Conservation (phyloP, 2,797 vertebrate species). For the Bucorvus abyssinicus region DNA sequence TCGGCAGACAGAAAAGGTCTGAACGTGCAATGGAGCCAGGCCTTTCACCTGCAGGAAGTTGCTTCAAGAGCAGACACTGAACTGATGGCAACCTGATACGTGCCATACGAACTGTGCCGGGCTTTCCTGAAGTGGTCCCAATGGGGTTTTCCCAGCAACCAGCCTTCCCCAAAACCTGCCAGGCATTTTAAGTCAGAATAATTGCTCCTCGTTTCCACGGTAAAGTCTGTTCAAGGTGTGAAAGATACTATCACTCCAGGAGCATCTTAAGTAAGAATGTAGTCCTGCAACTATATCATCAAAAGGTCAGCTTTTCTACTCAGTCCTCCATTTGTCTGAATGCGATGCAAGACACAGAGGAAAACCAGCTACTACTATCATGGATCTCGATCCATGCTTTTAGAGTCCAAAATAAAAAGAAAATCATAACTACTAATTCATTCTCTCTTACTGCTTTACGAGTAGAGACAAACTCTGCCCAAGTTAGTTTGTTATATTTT, state of each 20-base stretch:
- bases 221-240: not conserved
- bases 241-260: not conserved
- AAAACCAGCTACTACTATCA: not conserved
- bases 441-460: not conserved
- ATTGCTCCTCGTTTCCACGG: not conserved
- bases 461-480: not conserved
- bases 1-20: not conserved
- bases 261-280: not conserved
- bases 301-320: not conserved
- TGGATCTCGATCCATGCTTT: not conserved
- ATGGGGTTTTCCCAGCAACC: not conserved
- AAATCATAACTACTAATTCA: not conserved
- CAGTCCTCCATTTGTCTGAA: not conserved
- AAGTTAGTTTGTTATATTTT: not conserved
- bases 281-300: not conserved
- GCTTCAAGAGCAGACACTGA: not conserved
- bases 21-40: accelerated
- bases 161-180: not conserved
- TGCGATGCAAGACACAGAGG: not conserved
- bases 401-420: not conserved
- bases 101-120: not conserved
- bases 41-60: not conserved
- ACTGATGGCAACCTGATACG: not conserved
- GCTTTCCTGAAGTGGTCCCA: not conserved
- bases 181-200: not conserved